Base-by-base conservation (phyloP, 1,140 invertebrate species). In the Halictus rubicundus region DNA sequence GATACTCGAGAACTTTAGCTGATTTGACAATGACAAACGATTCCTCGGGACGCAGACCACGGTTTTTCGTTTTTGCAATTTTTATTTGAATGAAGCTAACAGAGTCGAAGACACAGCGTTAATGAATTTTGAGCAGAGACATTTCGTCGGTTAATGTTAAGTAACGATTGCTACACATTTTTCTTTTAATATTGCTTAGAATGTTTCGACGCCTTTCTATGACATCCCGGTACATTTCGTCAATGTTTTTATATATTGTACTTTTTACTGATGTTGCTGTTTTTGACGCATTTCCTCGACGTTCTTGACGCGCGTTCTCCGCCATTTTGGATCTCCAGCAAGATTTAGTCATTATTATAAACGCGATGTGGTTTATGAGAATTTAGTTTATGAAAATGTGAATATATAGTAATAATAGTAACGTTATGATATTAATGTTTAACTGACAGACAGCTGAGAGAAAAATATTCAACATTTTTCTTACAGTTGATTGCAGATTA, bases 1-100 rank as follows among this genome's bases (percentile, higher is more conserved):
- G 61, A 21, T 42, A 23, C 57, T 64, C 42, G 63, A 75, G 54
- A 68, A 63, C 37, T n/a, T 25, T 64, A 52, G 70, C 68, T 27
- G 68, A 80, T 76, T 68, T 68, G 54, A 83, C 71, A 83, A 46
- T 68, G 65, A 61, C 23, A 79, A 65, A 71, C 59, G 37, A 46
- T 46, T 23, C 32, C 49, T 42, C 23, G 32, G 46, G 49, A 68
- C 19, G 25, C 16, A 32, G 25, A 7, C 21, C 8, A 49, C 21
- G 4, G 12, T n/a, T 16, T 66, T 66, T 16, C 14, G 6, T 21
- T 25, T 46, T 23, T 16, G 1, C 61, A 1, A 16, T 52, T 19
- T 52, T 52, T 16, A 16, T 19, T 19, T 19, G 1, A 52, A 52
- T 16, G 16, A 49, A 10, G 46, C 16, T 10, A 16, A 5, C 16